Conservation (phyloP, 2,888 invertebrate species). For the Brassicogethes aeneus region DNA sequence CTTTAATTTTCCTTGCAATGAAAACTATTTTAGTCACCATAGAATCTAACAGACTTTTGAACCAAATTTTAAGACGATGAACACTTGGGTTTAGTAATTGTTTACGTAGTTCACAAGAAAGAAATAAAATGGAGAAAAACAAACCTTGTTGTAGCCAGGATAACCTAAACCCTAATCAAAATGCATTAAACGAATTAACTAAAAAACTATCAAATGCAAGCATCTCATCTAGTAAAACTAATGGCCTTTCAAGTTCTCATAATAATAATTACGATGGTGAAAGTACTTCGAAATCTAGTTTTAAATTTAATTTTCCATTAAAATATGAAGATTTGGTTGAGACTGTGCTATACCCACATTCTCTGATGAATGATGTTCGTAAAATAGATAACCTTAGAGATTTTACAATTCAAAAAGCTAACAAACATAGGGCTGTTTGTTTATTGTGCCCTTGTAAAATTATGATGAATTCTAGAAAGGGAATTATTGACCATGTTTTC, state of each 20-base stretch:
- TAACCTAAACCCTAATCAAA: too few species aligned
- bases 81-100: too few species aligned
- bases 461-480: conserved; percentile 13
- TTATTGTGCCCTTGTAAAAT: conserved; percentile 26
- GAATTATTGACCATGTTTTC: conserved; percentile 21
- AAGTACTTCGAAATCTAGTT: not conserved
- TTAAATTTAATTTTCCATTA: conserved; percentile 12
- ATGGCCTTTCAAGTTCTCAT: too few species aligned
- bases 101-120: too few species aligned
- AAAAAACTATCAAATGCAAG: conserved; percentile 2
- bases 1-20: too few species aligned
- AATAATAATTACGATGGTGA: conserved; percentile 15
- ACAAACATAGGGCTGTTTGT: conserved; percentile 20
- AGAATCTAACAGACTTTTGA: too few species aligned
- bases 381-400: conserved; percentile 20
- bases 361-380: conserved; percentile 16
- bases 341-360: conserved; percentile 21
- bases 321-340: conserved; percentile 20
- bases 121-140: too few species aligned
- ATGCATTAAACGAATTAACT: too few species aligned
- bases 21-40: too few species aligned
- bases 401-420: conserved; percentile 20
- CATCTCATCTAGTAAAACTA: too few species aligned
- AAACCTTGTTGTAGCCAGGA: too few species aligned
- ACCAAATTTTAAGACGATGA: too few species aligned